A percentile compares a stretch with the other conserved stretches of the same genome.
These are phyloP conservation scores for Phenganax stokvisi DNA, from an alignment of 92 coral and sea anemone genomes.

Conservation along the genomic window DNA sequence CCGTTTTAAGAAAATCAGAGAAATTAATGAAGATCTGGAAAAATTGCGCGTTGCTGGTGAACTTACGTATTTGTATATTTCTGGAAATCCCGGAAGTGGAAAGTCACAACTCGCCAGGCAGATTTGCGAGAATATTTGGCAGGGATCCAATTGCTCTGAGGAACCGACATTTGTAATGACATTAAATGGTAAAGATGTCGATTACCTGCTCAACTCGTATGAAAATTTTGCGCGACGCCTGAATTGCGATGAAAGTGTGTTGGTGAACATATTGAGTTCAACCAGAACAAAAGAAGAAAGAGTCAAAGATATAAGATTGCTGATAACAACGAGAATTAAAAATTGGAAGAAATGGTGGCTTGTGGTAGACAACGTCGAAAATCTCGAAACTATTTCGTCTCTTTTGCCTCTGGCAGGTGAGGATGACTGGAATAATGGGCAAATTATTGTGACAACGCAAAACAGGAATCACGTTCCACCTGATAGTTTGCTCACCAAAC, in stretches of 20 bases:
- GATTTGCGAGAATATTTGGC: background rate
- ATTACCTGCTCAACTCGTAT: background rate
- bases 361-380: background rate
- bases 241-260: background rate
- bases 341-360: background rate
- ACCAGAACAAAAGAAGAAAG: background rate
- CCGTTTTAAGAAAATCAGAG: background rate
- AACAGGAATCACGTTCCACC: conserved; percentile 24
- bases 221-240: background rate
- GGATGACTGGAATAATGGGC: background rate
- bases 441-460: background rate
- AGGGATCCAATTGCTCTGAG: background rate
- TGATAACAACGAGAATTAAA: background rate
- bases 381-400: background rate
- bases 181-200: too few relatives aligned
- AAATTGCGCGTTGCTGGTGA: background rate
- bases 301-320: background rate
- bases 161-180: conserved; percentile 4
- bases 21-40: background rate
- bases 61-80: background rate
- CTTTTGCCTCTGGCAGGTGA: conserved; percentile 29
- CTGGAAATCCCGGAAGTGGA: too few relatives aligned
- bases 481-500: background rate
- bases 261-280: background rate
- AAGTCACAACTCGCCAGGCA: background rate